A percentile compares a stretch with the other conserved stretches of the same genome.
phyloP scores from a whole-genome alignment of 2,113 vertebrate species.

The Psephotus haematonotus region DNA sequence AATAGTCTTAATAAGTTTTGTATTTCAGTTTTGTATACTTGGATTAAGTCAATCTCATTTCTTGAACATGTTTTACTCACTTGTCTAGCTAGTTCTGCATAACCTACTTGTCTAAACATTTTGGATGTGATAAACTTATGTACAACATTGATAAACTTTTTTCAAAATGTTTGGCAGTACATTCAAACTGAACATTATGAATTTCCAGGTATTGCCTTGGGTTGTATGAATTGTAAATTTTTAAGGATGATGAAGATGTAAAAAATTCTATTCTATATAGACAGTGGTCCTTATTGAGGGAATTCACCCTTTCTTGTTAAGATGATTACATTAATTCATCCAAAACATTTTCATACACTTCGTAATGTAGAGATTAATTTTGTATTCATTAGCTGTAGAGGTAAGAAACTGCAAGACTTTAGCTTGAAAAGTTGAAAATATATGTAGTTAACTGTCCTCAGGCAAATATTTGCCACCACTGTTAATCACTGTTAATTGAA shows the following conservation, averaged over 20 bases:
- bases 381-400: background rate
- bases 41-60: background rate
- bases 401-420: background rate
- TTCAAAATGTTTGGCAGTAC: background rate
- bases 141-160: background rate
- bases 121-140: background rate
- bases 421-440: background rate
- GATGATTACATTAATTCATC: background rate
- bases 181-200: background rate
- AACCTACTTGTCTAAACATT: background rate
- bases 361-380: background rate
- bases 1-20: background rate
- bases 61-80: accelerated
- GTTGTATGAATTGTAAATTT: background rate
- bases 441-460: background rate
- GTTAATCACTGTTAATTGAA: background rate
- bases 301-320: background rate
- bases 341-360: background rate
- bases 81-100: background rate
- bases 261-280: background rate
- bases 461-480: background rate
- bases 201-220: background rate
- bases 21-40: background rate
- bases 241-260: background rate
- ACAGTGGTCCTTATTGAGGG: background rate